These are phyloP conservation scores for Gorsachius goisagi DNA, from an alignment of 2,113 vertebrate genomes.

Conservation along the genomic window DNA sequence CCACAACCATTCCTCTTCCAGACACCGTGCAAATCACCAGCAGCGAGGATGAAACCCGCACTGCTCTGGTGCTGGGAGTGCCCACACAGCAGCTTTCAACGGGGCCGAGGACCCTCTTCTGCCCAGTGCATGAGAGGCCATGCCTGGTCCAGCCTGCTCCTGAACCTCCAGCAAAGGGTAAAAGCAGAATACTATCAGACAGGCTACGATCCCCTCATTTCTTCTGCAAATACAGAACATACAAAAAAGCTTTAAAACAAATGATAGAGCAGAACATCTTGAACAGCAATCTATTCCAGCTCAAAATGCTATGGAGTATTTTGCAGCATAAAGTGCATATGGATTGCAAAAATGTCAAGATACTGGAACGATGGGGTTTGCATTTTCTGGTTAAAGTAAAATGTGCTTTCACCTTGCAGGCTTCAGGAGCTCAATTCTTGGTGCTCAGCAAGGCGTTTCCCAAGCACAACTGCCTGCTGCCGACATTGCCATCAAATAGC, in stretches of 20 bases:
- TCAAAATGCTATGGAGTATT: neutral
- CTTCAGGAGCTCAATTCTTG: neutral
- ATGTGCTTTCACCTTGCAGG: neutral
- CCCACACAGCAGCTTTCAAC: neutral
- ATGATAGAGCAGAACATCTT: neutral
- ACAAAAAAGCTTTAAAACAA: neutral
- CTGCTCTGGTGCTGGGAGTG: neutral
- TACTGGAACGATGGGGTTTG: rapidly evolving
- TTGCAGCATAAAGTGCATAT: neutral
- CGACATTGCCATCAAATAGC: neutral
- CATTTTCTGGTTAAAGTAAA: neutral
- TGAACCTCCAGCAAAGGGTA: neutral
- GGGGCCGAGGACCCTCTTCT: neutral
- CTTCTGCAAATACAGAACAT: neutral
- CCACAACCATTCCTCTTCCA: neutral
- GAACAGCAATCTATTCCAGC: neutral
- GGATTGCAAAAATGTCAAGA: neutral
- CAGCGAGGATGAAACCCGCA: neutral
- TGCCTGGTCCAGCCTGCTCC: neutral
- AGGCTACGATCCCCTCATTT: neutral
- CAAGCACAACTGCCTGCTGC: neutral
- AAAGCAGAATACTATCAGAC: neutral
- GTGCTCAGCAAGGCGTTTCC: neutral
- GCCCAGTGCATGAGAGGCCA: neutral
- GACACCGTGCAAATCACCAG: neutral